Conservation (phyloP, 2,888 invertebrate genomes). For the Agrochola macilenta region DNA sequence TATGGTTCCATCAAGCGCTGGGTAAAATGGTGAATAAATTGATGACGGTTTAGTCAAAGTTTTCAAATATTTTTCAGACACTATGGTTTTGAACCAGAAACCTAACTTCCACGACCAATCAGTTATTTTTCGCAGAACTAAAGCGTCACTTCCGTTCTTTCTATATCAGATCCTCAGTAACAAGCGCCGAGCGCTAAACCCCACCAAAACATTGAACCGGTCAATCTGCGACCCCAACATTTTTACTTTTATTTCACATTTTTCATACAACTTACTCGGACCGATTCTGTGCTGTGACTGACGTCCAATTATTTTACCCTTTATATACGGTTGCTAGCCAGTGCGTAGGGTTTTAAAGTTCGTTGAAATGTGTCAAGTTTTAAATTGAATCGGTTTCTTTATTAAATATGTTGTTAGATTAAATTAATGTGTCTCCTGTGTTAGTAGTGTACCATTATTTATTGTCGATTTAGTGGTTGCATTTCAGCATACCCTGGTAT, state of each 20-base stretch:
- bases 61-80: neutral
- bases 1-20: neutral
- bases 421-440: neutral
- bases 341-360: neutral
- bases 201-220: conserved; percentile 60
- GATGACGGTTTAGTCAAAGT: neutral
- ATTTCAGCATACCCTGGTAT: neutral
- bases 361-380: neutral
- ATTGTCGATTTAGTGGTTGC: neutral
- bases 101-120: neutral
- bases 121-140: neutral
- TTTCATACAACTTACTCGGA: conserved; percentile 61
- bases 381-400: neutral
- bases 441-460: neutral
- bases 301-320: conserved; percentile 65
- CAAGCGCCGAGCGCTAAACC: conserved; percentile 56
- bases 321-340: conserved; percentile 42
- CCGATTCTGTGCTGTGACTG: conserved; percentile 50
- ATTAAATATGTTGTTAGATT: neutral
- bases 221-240: conserved; percentile 59
- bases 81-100: neutral
- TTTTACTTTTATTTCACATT: conserved; percentile 61
- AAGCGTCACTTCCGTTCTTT: conserved; percentile 21
- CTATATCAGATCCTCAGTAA: conserved; percentile 39
- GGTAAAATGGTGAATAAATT: neutral